Evolutionary conservation across 2,888 invertebrate genomes (phyloP), one percentile per base, ranked within the genome.

Genomic region (Apodemia duryi): DNA sequence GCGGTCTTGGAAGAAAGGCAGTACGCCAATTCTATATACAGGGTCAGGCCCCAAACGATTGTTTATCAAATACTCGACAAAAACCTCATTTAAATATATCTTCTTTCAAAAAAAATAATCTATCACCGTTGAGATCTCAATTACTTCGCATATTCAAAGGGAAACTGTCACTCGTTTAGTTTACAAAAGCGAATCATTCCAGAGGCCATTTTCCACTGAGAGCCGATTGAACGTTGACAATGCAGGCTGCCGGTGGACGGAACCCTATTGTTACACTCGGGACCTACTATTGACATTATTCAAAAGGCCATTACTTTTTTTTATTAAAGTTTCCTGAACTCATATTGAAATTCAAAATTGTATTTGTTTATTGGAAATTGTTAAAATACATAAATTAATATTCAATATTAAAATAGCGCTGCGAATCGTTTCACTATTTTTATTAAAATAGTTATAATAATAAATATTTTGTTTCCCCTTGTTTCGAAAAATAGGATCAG

Each of bases 281-380:
- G 88, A 88, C 84, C 87, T 86, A 87, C 87, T 89, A 89, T 86
- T 86, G 87, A 88, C 85, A 80, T 87, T 86, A 77, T 87, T 86
- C 84, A 88, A 88, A 86, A 82, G 83, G 81, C 85, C 83, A 84
- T 88, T 87, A 86, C 84, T 85, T 71, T 70, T 70, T 70, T 70
- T 67, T 63, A 70, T 68, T 71, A 67, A 70, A 68, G 68, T 29
- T 57, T 57, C 54, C 54, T 32, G 29, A 10, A 57, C 32, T 13
- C 29, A 32, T 57, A 57, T 57, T 57, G 29, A 32, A 57, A 32
- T 57, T 57, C 32, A 9, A 57, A 57, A 57, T 57, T 28, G 54
- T 57, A 32, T 57, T 57, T 57, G 54, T 32, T 28, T 46, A 46
- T 46, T 46, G 46, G 13, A 46, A 46, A 13, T 46, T 5, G 46